Conservation (phyloP, 2,888 invertebrate species). For the Hymenopus coronatus region DNA sequence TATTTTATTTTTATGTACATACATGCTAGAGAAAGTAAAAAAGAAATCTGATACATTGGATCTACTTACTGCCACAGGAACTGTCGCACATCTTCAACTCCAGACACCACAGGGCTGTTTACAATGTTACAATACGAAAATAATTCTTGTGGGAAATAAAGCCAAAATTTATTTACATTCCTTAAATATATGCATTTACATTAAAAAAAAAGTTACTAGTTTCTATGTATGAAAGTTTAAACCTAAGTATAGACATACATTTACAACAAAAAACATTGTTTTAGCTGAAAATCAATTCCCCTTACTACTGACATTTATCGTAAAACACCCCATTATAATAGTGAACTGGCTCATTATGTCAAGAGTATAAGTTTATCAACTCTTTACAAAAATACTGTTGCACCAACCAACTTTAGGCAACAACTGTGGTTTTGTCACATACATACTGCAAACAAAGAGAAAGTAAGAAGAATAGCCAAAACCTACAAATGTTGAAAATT, state of each 20-base stretch:
- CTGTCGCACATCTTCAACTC: too few relatives aligned
- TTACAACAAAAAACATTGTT: background rate
- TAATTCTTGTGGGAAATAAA: background rate
- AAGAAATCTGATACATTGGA: too few relatives aligned
- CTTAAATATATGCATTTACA: background rate
- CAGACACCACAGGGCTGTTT: background rate
- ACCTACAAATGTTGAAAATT: background rate
- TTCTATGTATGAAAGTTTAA: background rate
- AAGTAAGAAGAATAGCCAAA: background rate
- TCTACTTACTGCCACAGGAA: too few relatives aligned
- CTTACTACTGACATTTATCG: background rate
- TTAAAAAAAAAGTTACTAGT: background rate
- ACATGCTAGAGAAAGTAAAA: too few relatives aligned
- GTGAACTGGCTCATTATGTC: background rate
- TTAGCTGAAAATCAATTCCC: background rate
- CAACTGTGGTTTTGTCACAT: background rate
- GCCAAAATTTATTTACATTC: background rate
- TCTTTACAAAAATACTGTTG: background rate
- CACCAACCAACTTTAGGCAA: background rate
- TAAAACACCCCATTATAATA: background rate
- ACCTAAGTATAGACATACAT: background rate
- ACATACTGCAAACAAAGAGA: background rate
- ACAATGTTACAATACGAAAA: background rate
- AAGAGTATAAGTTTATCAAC: background rate
- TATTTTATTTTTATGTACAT: too few relatives aligned